Base-by-base conservation (phyloP, 2,797 vertebrate species). In the Rhinichthys osculus region DNA sequence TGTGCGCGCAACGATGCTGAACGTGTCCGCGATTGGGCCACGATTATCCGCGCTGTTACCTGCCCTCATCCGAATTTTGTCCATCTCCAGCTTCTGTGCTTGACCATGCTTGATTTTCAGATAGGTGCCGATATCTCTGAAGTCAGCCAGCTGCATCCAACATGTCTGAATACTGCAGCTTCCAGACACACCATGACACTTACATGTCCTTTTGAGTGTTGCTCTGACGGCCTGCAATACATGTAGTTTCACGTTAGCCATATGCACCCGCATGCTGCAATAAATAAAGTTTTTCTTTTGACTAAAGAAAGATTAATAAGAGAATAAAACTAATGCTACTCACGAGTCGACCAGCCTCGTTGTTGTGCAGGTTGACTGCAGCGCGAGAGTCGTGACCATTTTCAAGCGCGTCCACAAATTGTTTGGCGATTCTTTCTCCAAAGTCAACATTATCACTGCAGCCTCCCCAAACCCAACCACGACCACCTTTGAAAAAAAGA, bases 91-190 rank as follows among this genome's bases (percentile, higher is more conserved):
- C 89, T 98, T 98, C 89, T 96, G 96, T 0, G 98, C 97, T 7
- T 92, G 95, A 62, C 96, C 92, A 1, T 99, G 96, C 87, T 98
- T 99, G 64, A 95, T 90, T 91, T 97, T 99, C 87, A 99, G 93
- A 90, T 98, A 97, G 92, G 95, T 96, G 0, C 98, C 98, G 3
- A 98, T 93, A 62, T 98, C 97, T 0, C 97, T 94, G 89, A 99
- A 98, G 40, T 98, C 97, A 0, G 97, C 95, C 3, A 99, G 95
- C 91, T 99, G 98, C 92, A 98, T 96, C 98, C 98, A 99, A 88
- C 98, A 99, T 0, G 97, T 99, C 90, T 99, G 98, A 88, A 99
- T 93, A 90, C 95, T 99, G 93, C 98, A 99, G 93, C 98, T 99
- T 82, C 98, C 98, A 0, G 98, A 99, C 85, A 99, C 97, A 0